These are phyloP conservation scores for Amphipyra tragopoginis DNA, from an alignment of 2,888 invertebrate species.

Conservation along the genomic window DNA sequence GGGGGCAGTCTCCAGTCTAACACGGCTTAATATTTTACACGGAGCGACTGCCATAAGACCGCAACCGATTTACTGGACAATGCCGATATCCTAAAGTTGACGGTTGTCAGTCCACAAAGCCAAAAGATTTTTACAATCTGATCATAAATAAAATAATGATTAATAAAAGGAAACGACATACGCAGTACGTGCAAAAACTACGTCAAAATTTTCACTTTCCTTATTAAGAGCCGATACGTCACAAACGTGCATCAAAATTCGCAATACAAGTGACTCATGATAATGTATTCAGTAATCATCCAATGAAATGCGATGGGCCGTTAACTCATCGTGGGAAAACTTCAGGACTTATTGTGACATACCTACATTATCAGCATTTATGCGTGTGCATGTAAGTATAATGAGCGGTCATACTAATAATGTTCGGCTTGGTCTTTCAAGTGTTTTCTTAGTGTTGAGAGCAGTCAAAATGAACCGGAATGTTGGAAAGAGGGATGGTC, in stretches of 20 bases:
- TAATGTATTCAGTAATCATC: slow-evolving; percentile 56
- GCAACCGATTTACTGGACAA: no score
- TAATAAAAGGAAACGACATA: slow-evolving; percentile 13
- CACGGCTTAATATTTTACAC: no score
- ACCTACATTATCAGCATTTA: slow-evolving; percentile 42
- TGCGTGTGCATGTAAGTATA: slow-evolving; percentile 36
- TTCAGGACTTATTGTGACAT: slow-evolving; percentile 50
- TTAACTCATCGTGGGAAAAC: slow-evolving; percentile 61
- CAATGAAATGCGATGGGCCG: slow-evolving; percentile 61
- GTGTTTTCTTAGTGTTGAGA: neutral
- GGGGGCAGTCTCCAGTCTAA: no score
- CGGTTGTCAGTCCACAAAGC: neutral
- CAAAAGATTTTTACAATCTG: neutral
- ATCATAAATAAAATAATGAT: slow-evolving; percentile 14
- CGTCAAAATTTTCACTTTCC: slow-evolving; percentile 38
- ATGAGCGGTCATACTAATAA: slow-evolving; percentile 15
- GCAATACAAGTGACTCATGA: slow-evolving; percentile 48
- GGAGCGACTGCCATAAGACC: no score
- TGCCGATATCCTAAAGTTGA: no score
- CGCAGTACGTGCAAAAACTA: slow-evolving; percentile 14
- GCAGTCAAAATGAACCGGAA: neutral
- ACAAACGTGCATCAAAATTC: slow-evolving; percentile 35
- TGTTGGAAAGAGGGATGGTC: neutral
- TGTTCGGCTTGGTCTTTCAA: neutral
- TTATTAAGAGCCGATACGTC: slow-evolving; percentile 20